phyloP scores from a whole-genome alignment of 1,140 invertebrate species.

The Vollenhovia emeryi region DNA sequence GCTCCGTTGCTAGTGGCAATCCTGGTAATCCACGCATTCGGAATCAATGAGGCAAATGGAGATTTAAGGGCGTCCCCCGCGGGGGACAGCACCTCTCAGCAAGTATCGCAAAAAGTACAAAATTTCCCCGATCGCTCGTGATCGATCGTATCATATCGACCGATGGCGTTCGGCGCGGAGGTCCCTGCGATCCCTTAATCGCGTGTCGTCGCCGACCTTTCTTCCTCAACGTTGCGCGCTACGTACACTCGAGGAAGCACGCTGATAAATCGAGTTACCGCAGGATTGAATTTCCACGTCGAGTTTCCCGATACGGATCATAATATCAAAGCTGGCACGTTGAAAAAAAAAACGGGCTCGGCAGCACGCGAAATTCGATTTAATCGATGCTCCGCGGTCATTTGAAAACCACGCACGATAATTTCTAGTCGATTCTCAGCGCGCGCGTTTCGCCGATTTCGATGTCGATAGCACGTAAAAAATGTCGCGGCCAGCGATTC shows the following conservation, averaged over 20 bases:
- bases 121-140: constrained; percentile 7
- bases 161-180: neutral
- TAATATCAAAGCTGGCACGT: constrained; percentile 12
- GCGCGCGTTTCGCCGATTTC: neutral
- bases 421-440: constrained; percentile 2
- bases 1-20: neutral
- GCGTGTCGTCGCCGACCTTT: constrained; percentile 19
- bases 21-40: constrained; percentile 39
- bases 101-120: constrained; percentile 16
- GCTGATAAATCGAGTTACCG: constrained; percentile 44
- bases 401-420: neutral
- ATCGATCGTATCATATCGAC: constrained; percentile 37
- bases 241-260: constrained; percentile 39
- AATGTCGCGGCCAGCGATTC: neutral
- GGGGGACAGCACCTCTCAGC: neutral
- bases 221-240: constrained; percentile 26
- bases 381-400: neutral
- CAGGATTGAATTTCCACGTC: constrained; percentile 29
- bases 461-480: neutral
- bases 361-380: neutral
- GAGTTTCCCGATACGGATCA: constrained; percentile 32
- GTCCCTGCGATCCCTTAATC: constrained; percentile 12
- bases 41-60: constrained; percentile 62
- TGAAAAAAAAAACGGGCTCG: neutral
- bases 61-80: constrained; percentile 43